Evolutionary conservation across 1,140 invertebrate genomes (phyloP), one percentile per base, ranked within the genome.

Genomic region (Agrypnia vestita): DNA sequence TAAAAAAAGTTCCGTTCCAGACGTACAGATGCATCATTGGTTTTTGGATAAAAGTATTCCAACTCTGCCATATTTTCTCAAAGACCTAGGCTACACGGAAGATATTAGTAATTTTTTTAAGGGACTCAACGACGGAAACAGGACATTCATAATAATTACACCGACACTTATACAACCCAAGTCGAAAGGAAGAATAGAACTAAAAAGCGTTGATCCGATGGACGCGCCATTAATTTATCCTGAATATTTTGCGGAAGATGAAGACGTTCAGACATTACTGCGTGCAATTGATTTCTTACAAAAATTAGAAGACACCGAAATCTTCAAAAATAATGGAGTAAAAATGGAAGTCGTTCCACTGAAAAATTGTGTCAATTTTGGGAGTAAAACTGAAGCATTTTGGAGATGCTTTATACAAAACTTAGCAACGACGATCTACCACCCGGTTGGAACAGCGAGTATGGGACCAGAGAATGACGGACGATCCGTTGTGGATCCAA

Each of bases 211-310:
- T 3, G 89, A 92, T 91, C 91, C 94, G 83, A 76, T 85, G 53
- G 90, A 91, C 3, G 86, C 89, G 75, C 95, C 95, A 4, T 79
- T 92, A 43, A 92, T 96, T 61, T 91, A 92, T 84, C 91, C 94
- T 6, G 93, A 93, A 81, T 94, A 93, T 83, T 91, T 94, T 62
- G 76, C 90, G 13, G 89, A 92, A 61, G 77, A 85, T 55, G 85
- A 88, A 17, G 92, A 93, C 84, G 80, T 92, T 17, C 72, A 87
- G 12, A 88, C 87, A n/a, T 85, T 92, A 62, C 85, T 93, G 4
- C 90, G 88, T 84, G 91, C 90, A 43, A 88, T 91, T n/a, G 90
- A 89, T 79, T 87, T 90, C 79, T 84, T 82, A n/a, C 75, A 91
- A 35, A 88, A 88, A 76, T 80, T 93, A 7, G 84, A 87, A 17